A percentile compares a stretch with the other conserved stretches of the same genome.
phyloP scores from a whole-genome alignment of 2,888 invertebrate genomes.

The Miltochrista miniata region DNA sequence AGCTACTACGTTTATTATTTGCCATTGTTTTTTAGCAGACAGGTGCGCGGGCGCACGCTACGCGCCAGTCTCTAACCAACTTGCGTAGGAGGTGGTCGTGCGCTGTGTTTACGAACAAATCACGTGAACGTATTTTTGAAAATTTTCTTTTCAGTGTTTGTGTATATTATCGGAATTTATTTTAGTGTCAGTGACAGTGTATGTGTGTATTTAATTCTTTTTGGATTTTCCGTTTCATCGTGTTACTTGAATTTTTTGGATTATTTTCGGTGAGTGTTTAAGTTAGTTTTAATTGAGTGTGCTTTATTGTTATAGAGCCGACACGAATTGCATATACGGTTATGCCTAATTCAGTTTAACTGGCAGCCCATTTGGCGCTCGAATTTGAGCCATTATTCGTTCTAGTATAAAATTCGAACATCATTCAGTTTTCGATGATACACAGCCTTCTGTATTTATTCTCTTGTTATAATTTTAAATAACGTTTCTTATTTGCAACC shows the following conservation, averaged over 20 bases:
- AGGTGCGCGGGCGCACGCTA: constrained; percentile 60
- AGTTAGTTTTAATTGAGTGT: constrained; percentile 41
- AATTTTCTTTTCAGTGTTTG: constrained; percentile 15
- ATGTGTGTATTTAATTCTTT: constrained; percentile 22
- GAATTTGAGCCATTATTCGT: no score
- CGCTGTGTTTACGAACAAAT: constrained; percentile 24
- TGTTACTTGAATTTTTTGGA: constrained; percentile 27
- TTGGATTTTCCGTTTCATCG: constrained; percentile 40
- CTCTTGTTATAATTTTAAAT: no score
- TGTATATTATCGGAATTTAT: constrained; percentile 17
- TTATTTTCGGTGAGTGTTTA: constrained; percentile 60
- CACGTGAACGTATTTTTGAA: constrained; percentile 37
- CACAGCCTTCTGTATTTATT: no score
- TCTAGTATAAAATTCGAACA: no score
- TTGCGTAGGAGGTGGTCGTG: constrained; percentile 65
- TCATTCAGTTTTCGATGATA: no score
- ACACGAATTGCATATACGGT: constrained; percentile 26
- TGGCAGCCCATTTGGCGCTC: no score
- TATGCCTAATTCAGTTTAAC: constrained; percentile 7
- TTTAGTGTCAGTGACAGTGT: constrained; percentile 28
- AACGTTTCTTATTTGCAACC: no score
- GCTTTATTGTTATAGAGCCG: constrained; percentile 28
- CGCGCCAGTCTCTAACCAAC: constrained; percentile 63
- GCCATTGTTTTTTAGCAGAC: constrained; percentile 76
- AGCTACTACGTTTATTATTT: constrained; percentile 60